Evolutionary conservation across 2,888 invertebrate genomes (phyloP), one percentile per base, ranked within the genome.

Genomic region (Rugalucina vietnamica): DNA sequence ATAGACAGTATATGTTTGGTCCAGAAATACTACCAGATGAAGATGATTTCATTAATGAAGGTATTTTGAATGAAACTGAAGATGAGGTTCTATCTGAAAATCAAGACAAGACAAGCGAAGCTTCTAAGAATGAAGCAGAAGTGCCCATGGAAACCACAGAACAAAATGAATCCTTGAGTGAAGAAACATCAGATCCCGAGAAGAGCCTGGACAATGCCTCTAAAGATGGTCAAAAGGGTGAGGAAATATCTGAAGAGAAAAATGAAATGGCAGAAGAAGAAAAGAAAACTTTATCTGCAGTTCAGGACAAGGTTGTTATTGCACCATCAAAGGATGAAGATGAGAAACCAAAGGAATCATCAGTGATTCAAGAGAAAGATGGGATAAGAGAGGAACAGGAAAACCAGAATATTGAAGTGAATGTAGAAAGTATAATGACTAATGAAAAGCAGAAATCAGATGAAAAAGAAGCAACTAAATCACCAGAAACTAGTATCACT

Each of bases 181-280:
- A 32, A 70, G 34, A 8, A 3, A 36, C 1, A 10, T 5, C 43
- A 18, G 24, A 3, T n/a, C n/a, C n/a, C n/a, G 50, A n/a, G 14
- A 29, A 81, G 32, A 80, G 36, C 39, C 27, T 70, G 54, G 57
- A 54, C 73, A 57, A 77, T 72, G 27, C 65, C 75, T 14, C 77
- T 81, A 77, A 75, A 76, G 24, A 65, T 72, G 24, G 69, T 81
- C 50, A 39, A 65, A 65, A 65, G 32, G 32, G 34, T 32, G 65
- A 60, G 12, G 60, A 65, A 2, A 60, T 4, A 24, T 27, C 4
- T 60, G 27, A 27, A 27, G 60, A 60, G 43, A 43, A 43, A 43
- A 43, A 12, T 12, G 8, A 18, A 12, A 43, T 43, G 8, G 8
- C 43, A 43, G 43, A 43, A 43, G 43, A 43, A 12, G 43, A 43